phyloP scores from a whole-genome alignment of 2,113 vertebrate species.

The Albula goreensis region DNA sequence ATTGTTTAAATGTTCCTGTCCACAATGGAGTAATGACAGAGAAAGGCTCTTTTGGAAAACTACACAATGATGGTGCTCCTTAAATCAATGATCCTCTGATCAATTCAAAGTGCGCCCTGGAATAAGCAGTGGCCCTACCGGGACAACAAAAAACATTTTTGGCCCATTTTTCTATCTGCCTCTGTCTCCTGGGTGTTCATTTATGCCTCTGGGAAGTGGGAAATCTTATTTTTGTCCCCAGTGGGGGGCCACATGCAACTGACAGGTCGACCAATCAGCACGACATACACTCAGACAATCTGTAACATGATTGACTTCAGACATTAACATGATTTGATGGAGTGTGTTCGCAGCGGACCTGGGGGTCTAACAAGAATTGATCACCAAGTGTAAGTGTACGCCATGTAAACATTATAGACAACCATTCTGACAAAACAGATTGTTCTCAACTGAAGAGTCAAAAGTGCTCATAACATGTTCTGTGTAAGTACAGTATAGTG shows the following conservation, averaged over 20 bases:
- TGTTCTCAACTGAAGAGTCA: not conserved
- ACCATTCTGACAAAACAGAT: not conserved
- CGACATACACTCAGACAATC: slow-evolving; percentile 1
- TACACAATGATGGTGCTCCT: slow-evolving; percentile 10
- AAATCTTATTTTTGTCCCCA: not conserved
- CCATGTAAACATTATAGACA: not conserved
- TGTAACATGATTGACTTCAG: slow-evolving; percentile 9
- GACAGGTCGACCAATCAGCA: slow-evolving; percentile 24
- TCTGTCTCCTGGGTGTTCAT: slow-evolving; percentile 26
- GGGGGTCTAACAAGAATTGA: not conserved
- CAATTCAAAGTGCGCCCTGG: slow-evolving; percentile 10
- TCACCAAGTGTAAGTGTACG: not conserved
- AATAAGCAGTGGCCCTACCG: not conserved
- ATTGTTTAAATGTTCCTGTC: not conserved
- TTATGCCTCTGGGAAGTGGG: slow-evolving; percentile 21
- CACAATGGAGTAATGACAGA: not conserved
- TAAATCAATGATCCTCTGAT: slow-evolving; percentile 2
- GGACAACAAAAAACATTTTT: slow-evolving; percentile 25
- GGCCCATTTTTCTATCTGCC: slow-evolving; percentile 35
- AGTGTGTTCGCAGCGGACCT: not conserved
- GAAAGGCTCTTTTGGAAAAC: slow-evolving; percentile 16
- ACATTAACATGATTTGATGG: slow-evolving; percentile 4
- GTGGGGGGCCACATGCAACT: not conserved
- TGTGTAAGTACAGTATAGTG: too few species aligned
- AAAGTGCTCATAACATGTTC: too few species aligned